Evolutionary conservation across 2,797 vertebrate genomes (phyloP).

Genomic region (Pelochelys cantorii): DNA sequence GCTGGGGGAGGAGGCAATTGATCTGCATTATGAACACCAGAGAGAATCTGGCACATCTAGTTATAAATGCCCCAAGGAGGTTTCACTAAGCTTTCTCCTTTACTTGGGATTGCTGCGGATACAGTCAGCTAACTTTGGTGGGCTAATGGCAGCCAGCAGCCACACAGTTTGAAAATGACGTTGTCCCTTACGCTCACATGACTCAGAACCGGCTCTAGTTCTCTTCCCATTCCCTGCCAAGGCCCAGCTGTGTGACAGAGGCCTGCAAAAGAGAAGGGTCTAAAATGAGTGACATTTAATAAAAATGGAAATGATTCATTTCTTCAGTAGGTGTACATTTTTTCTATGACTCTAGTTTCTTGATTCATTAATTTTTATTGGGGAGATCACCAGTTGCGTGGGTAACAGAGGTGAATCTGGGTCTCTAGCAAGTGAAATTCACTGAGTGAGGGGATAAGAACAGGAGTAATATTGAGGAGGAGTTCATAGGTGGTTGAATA

Average conservation of each 20-base stretch:
- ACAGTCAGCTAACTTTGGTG: background rate
- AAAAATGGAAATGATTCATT: background rate
- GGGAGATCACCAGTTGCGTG: background rate
- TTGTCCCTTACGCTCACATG: background rate
- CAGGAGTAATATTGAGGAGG: background rate
- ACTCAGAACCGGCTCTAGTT: background rate
- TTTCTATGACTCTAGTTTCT: background rate
- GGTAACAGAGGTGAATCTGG: background rate
- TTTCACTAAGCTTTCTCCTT: background rate
- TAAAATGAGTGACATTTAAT: background rate
- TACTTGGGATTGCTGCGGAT: background rate
- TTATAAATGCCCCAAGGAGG: background rate
- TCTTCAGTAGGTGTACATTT: background rate
- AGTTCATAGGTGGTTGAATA: background rate
- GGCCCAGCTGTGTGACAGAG: background rate
- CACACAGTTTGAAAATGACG: background rate
- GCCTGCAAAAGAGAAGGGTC: background rate
- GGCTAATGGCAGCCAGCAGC: background rate
- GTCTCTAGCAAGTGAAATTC: background rate
- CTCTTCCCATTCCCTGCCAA: background rate
- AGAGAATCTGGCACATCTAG: background rate
- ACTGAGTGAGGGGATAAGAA: background rate
- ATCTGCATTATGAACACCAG: background rate
- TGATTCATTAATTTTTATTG: background rate
- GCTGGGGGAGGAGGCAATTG: fast-evolving